Base-by-base conservation (phyloP, 2,797 vertebrate genomes). In the Fistularia commersonii region DNA sequence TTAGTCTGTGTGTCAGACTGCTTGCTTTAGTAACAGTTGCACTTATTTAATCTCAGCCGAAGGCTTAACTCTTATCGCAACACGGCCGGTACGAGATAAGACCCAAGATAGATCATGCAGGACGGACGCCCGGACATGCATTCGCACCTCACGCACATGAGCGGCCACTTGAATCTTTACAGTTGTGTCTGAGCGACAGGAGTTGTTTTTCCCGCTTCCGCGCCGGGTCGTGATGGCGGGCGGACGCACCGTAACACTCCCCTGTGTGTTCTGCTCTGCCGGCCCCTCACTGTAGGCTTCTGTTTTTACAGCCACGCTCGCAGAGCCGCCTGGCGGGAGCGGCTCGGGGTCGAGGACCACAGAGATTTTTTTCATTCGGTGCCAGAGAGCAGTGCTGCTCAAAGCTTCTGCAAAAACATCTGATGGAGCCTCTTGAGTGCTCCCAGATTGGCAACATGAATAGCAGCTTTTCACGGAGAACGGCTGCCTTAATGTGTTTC, bases 391-490 rank as follows among this genome's bases (percentile, higher is more conserved):
- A 36, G 40, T 11, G 9, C 53, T 60, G 54, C 79, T 79, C 57
- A 57, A 64, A 79, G 71, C 69, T 76, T 86, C 80, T 72, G 77
- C 83, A 73, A 84, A 84, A 82, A 84, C 83, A 81, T 83, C 80
- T 77, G 80, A 88, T 81, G 78, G 81, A 79, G 72, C 48, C 79
- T 74, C 79, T 72, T 79, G 78, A 87, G 81, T 84, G 77, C 79
- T 87, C 80, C 79, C 77, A 87, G 73, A 84, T 79, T 86, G 83
- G 80, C 72, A 69, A 76, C 36, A 54, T 88, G 85, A 89, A 88
- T 82, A 80, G 83, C 52, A 72, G 78, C 81, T 80, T 87, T 53
- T 88, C 83, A 87, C 78, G 55, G 63, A 67, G 41, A 35, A 75
- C 57, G 66, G 61, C 69, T 38, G 55, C 64, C 56, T 62, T 83